Base-by-base conservation (phyloP, 2,888 invertebrate species). In the Epistrophe eligans region DNA sequence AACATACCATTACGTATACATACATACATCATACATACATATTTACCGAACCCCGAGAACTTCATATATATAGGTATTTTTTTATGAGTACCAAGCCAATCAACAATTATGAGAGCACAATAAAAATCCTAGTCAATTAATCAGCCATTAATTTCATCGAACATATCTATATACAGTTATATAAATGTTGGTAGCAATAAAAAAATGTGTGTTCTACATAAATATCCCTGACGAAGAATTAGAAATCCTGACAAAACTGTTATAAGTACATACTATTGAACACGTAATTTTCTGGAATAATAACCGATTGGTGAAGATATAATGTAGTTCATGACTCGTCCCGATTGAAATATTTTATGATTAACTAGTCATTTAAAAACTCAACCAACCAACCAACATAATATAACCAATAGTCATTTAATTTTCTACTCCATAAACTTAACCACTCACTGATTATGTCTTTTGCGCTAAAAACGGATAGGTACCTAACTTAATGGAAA, bases 61-160 rank as follows among this genome's bases (percentile, higher is more conserved):
- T 38, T 28, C 32, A 10, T 45, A 24, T 24, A 24, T 1, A 2
- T 24, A 40, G 7, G 4, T 43, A 40, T 17, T 50, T 9, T 35
- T 19, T 35, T 50, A 50, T 50, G 19, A 38, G 11, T 35, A 67
- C 17, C 32, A 13, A 57, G 28, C 45, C 76, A 79, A 83, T 87
- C 83, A 79, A 76, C 83, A 79, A 48, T 83, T 87, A 87, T 87
- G 83, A 87, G 83, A 77, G 71, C 66, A 66, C 79, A 79, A 87
- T 87, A 87, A 87, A 85, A 87, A 83, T 87, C 83, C 83, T 64
- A 76, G 74, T 79, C 83, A 87, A 87, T 87, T 83, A 87, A 87
- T 82, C 87, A 83, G 79, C 74, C 74, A 79, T 87, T 83, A 83
- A 79, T 76, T 71, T 52, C 70, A 60, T 79, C 62, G 66, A 74